Conservation (phyloP, 1,140 invertebrate genomes). For the Epicauta chinensis region DNA sequence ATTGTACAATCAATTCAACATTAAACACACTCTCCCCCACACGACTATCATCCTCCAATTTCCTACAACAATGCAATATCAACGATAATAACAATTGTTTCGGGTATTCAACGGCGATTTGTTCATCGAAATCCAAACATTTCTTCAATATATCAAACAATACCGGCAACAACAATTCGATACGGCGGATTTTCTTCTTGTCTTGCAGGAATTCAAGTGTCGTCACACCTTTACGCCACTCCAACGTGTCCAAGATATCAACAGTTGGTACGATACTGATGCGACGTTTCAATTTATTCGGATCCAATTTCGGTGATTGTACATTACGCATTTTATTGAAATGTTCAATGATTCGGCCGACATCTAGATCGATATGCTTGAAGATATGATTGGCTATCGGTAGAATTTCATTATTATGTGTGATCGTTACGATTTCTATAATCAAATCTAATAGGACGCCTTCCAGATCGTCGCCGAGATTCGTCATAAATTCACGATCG, state of each 20-base stretch:
- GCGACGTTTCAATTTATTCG: slow-evolving; percentile 37
- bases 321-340: slow-evolving; percentile 52
- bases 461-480: slow-evolving; percentile 35
- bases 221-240: slow-evolving; percentile 73
- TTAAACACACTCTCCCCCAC: slow-evolving; percentile 59
- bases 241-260: slow-evolving; percentile 52
- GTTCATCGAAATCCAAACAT: slow-evolving; percentile 74
- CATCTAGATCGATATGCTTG: slow-evolving; percentile 63
- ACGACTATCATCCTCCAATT: slow-evolving; percentile 46
- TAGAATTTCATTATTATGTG: slow-evolving; percentile 45
- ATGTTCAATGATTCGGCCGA: slow-evolving; percentile 54
- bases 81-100: slow-evolving; percentile 80
- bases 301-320: slow-evolving; percentile 29
- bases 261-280: slow-evolving; percentile 46
- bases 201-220: slow-evolving; percentile 79
- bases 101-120: slow-evolving; percentile 78
- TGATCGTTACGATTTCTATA: slow-evolving; percentile 34
- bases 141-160: slow-evolving; percentile 76
- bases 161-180: slow-evolving; percentile 58
- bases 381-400: slow-evolving; percentile 56
- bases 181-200: slow-evolving; percentile 68
- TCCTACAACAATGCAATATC: slow-evolving; percentile 62
- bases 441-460: slow-evolving; percentile 39
- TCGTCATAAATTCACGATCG: slow-evolving; percentile 49
- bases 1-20: slow-evolving; percentile 78